A percentile compares a stretch with the other conserved stretches of the same genome.
Conservation (phyloP, 2,113 vertebrate genomes). For the Jaculus jaculus region DNA sequence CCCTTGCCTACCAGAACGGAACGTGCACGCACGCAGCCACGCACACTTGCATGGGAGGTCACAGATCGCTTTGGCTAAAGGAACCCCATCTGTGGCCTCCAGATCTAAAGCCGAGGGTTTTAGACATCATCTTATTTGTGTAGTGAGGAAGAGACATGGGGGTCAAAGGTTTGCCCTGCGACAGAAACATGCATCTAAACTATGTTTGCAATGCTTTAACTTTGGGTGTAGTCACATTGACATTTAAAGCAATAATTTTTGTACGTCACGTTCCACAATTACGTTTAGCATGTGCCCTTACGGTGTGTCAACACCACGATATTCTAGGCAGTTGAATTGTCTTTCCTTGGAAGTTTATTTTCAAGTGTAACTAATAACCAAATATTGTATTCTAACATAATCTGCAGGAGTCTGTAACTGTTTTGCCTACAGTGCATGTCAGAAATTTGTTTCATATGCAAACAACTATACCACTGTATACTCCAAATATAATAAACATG, state of each 20-base stretch:
- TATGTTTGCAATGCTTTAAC: conserved; percentile 56
- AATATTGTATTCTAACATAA: conserved; percentile 50
- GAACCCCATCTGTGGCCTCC: background rate
- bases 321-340: background rate
- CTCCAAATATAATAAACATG: conserved; percentile 46
- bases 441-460: conserved; percentile 61
- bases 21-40: background rate
- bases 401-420: conserved; percentile 29
- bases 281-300: conserved; percentile 13
- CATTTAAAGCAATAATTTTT: conserved; percentile 38
- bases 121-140: background rate
- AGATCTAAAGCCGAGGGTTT: conserved; percentile 68
- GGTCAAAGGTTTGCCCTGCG: conserved; percentile 4
- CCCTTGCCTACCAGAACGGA: background rate
- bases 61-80: conserved; percentile 66
- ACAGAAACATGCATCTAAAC: conserved; percentile 41
- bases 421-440: conserved; percentile 60
- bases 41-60: background rate
- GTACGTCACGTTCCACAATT: conserved; percentile 17
- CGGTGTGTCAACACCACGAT: background rate
- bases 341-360: conserved; percentile 50
- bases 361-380: conserved; percentile 44
- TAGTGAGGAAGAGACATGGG: background rate
- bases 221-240: conserved; percentile 45
- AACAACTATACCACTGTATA: conserved; percentile 52